Percentiles rank a stretch among this genome's conserved stretches.
phyloP scores from a whole-genome alignment of 2,113 vertebrate genomes.

The Anguilla rostrata region DNA sequence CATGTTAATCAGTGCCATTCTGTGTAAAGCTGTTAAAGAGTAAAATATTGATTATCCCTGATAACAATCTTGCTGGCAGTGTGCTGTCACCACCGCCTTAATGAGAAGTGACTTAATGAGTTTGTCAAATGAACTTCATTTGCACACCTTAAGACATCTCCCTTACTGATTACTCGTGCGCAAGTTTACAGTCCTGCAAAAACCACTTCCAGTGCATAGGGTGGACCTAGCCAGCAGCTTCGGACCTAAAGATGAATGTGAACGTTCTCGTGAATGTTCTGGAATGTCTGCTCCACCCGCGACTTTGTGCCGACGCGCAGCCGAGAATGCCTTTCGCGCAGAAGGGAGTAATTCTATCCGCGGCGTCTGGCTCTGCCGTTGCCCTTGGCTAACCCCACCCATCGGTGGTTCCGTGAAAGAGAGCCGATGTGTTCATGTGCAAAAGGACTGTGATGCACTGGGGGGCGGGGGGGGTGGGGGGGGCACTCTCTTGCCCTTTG shows the following conservation, averaged over 20 bases:
- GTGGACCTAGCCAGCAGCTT: background rate
- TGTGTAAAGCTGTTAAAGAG: background rate
- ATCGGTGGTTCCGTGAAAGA: background rate
- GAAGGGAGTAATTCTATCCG: constrained; percentile 4
- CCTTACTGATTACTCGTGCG: too few species aligned
- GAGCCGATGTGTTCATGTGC: background rate
- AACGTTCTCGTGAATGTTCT: background rate
- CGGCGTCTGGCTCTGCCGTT: background rate
- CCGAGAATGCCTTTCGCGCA: background rate
- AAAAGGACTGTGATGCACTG: background rate
- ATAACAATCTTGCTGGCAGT: background rate
- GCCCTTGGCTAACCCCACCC: background rate
- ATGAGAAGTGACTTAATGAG: background rate
- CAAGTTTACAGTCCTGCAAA: background rate
- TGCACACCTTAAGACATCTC: too few species aligned
- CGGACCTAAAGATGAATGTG: background rate
- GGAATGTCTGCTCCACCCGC: background rate
- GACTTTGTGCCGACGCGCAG: background rate
- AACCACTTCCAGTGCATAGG: background rate
- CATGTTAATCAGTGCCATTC: background rate
- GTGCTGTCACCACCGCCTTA: background rate
- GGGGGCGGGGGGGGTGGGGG: background rate
- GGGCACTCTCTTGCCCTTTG: background rate
- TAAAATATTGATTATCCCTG: background rate
- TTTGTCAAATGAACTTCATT: too few species aligned